Percentiles rank a stretch among this genome's conserved stretches.
Evolutionary conservation across 2,797 vertebrate species (phyloP).

Genomic region (Cheirogaleus major): DNA sequence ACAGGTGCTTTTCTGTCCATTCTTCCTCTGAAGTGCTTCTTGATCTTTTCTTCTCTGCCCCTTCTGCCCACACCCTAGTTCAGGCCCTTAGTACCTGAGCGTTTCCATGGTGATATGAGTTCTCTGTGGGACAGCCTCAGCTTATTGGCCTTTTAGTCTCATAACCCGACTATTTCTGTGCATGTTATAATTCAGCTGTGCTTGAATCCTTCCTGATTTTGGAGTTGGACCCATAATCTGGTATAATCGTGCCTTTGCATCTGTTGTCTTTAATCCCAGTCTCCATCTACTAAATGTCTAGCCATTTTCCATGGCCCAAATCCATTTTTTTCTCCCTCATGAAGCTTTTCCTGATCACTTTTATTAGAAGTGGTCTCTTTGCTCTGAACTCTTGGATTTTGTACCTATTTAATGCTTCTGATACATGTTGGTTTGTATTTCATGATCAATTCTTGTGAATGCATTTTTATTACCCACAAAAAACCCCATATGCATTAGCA

Average conservation of each 20-base stretch:
- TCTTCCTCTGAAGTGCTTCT: not conserved
- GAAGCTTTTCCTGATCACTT: not conserved
- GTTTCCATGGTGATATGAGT: not conserved
- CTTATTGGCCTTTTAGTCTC: not conserved
- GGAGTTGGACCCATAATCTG: not conserved
- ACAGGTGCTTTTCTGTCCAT: not conserved
- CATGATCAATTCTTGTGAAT: not conserved
- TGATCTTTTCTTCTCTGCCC: not conserved
- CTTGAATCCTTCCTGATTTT: not conserved
- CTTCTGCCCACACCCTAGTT: not conserved
- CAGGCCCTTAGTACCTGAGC: not conserved
- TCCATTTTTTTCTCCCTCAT: not conserved
- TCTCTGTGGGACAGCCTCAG: not conserved
- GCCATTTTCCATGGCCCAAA: not conserved
- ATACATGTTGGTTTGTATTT: not conserved
- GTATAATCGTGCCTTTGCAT: not conserved
- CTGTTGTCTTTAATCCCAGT: not conserved
- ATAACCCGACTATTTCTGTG: not conserved
- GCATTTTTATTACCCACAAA: not conserved
- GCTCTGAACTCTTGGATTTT: not conserved
- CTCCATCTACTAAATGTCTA: conserved; percentile 14
- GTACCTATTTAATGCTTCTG: not conserved
- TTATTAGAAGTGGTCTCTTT: not conserved
- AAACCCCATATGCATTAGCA: not conserved
- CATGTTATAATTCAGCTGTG: not conserved